A percentile compares a stretch with the other conserved stretches of the same genome.
phyloP scores from a whole-genome alignment of 2,113 vertebrate species.

The Menura novaehollandiae region DNA sequence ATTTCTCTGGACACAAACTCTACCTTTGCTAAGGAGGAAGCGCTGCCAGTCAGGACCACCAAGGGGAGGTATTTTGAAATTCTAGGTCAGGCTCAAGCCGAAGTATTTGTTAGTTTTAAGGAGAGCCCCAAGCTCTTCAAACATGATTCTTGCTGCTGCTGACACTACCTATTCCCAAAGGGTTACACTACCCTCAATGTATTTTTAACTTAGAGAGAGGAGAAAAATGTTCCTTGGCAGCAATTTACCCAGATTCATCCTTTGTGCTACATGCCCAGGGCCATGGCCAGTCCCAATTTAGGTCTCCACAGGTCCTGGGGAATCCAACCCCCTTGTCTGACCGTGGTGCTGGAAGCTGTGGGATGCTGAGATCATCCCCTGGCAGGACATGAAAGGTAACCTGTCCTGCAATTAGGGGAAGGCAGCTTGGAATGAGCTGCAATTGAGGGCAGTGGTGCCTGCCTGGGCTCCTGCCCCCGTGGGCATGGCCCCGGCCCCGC shows the following conservation, averaged over 20 bases:
- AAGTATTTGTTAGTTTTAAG: neutral
- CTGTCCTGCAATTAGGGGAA: slow-evolving; percentile 16
- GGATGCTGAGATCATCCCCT: neutral
- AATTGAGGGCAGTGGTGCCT: neutral
- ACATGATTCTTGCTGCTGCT: neutral
- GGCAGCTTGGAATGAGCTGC: neutral
- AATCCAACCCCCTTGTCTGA: neutral
- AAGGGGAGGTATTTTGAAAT: neutral
- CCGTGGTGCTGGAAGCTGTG: neutral
- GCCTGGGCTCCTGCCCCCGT: neutral
- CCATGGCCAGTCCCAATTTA: neutral
- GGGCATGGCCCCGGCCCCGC: neutral
- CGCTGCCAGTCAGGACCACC: neutral
- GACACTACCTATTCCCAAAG: neutral
- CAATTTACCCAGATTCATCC: neutral
- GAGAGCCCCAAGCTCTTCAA: neutral
- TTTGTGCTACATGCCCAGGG: neutral
- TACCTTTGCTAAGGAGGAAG: neutral
- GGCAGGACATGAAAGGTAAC: slow-evolving; percentile 50
- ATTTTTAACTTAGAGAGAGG: neutral
- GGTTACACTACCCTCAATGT: neutral
- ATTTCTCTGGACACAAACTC: neutral
- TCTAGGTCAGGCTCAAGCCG: neutral
- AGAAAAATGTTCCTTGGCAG: neutral
- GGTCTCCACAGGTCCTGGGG: neutral